These are phyloP conservation scores for Monopis laevigella DNA, from an alignment of 2,888 invertebrate genomes.

Conservation along the genomic window DNA sequence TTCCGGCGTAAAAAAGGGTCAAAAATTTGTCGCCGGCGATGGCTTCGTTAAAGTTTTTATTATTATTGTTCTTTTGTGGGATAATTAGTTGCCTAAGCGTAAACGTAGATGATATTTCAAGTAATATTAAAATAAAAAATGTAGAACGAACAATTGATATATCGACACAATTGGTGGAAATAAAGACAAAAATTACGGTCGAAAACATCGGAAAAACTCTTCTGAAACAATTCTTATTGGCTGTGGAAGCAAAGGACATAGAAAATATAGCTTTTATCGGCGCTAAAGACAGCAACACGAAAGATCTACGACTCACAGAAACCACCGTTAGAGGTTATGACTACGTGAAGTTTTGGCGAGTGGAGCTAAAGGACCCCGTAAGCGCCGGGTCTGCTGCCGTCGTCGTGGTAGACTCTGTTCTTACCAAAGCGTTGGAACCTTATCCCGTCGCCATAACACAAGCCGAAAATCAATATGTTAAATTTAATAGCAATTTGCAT, in stretches of 20 bases:
- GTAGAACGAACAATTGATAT: slow-evolving; percentile 89
- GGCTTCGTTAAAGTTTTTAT: slow-evolving; percentile 41
- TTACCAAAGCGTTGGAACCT: slow-evolving; percentile 80
- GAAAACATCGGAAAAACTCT: slow-evolving; percentile 83
- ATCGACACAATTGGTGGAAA: slow-evolving; percentile 88
- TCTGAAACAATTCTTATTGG: slow-evolving; percentile 75
- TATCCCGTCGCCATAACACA: slow-evolving; percentile 91
- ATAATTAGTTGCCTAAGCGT: slow-evolving; percentile 35
- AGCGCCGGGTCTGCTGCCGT: slow-evolving; percentile 66
- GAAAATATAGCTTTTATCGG: slow-evolving; percentile 78
- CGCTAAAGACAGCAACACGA: slow-evolving; percentile 70
- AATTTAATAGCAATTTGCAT: slow-evolving; percentile 86
- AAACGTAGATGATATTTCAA: slow-evolving; percentile 55
- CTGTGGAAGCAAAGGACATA: slow-evolving; percentile 71
- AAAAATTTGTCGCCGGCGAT: slow-evolving; percentile 37
- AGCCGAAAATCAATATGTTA: slow-evolving; percentile 92
- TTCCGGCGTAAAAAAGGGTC: slow-evolving; percentile 38
- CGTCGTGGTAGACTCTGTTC: slow-evolving; percentile 76
- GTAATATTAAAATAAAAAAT: slow-evolving; percentile 75
- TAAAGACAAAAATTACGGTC: slow-evolving; percentile 79
- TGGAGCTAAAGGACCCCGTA: slow-evolving; percentile 69
- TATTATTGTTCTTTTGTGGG: slow-evolving; percentile 39
- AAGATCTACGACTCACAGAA: slow-evolving; percentile 63
- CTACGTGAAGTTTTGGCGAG: slow-evolving; percentile 59
- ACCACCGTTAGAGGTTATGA: slow-evolving; percentile 60